phyloP scores from a whole-genome alignment of 2,113 vertebrate genomes.

The Leucosticte australis region DNA sequence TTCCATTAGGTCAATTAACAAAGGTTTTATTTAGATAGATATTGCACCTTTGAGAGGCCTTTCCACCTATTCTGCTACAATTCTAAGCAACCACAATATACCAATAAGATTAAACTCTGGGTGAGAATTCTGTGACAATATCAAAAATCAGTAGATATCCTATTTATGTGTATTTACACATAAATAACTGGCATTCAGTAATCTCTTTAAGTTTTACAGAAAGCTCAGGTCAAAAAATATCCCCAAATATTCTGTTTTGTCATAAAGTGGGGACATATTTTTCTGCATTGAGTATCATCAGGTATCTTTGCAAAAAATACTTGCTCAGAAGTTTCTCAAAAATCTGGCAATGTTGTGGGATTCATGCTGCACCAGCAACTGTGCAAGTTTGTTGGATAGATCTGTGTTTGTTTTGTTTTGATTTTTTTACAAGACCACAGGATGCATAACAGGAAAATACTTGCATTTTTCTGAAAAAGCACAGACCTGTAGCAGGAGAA shows the following conservation, averaged over 20 bases:
- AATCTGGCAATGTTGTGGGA: background rate
- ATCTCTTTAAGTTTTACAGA: background rate
- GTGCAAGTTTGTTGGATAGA: background rate
- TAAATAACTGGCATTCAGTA: background rate
- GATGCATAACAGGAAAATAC: background rate
- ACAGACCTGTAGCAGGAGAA: background rate
- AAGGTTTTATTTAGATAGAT: background rate
- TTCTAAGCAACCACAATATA: background rate
- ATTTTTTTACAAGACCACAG: background rate
- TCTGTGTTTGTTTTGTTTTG: background rate
- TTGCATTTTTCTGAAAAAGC: background rate
- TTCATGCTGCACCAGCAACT: background rate
- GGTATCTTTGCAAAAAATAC: background rate
- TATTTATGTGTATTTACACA: background rate
- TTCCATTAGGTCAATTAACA: background rate
- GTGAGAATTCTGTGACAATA: background rate
- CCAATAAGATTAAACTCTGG: background rate
- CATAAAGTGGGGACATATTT: background rate
- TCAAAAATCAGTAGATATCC: background rate
- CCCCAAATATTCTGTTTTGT: background rate
- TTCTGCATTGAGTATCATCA: background rate
- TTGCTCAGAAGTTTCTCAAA: background rate
- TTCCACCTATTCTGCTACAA: background rate
- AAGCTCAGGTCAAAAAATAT: background rate
- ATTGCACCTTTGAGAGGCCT: background rate